Conservation (phyloP, 2,113 vertebrate genomes). For the Clarias macrocephalus region DNA sequence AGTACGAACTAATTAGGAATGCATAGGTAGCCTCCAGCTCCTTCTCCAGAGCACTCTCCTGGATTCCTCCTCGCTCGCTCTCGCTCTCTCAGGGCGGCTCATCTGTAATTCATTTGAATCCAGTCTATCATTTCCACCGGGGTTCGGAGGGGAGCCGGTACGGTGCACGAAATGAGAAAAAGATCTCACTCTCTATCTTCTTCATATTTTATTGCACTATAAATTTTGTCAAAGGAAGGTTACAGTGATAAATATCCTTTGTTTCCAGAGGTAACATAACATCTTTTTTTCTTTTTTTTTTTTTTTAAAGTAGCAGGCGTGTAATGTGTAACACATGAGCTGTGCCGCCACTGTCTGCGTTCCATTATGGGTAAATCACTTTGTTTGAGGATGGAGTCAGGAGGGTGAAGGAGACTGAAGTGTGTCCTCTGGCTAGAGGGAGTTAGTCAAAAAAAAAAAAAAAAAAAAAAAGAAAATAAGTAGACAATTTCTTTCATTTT, state of each 20-base stretch:
- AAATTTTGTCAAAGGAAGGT: slow-evolving; percentile 27
- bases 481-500: slow-evolving; percentile 22
- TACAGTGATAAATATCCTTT: slow-evolving; percentile 38
- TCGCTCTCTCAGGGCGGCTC: slow-evolving; percentile 2
- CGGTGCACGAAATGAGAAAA: slow-evolving; percentile 27
- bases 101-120: slow-evolving; percentile 50
- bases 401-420: slow-evolving; percentile 26
- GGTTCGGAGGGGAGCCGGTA: slow-evolving; percentile 8
- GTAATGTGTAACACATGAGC: slow-evolving; percentile 34
- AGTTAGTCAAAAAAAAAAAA: slow-evolving; percentile 5
- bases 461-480: slow-evolving; percentile 3
- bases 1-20: slow-evolving; percentile 51
- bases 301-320: background rate
- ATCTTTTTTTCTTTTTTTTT: background rate
- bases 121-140: slow-evolving; percentile 38
- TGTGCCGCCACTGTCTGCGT: background rate
- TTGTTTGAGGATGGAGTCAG: slow-evolving; percentile 41
- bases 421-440: background rate
- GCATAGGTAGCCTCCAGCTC: slow-evolving; percentile 53
- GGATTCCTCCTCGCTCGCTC: slow-evolving; percentile 8
- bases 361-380: slow-evolving; percentile 39
- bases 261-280: slow-evolving; percentile 38
- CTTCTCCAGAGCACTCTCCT: slow-evolving; percentile 41
- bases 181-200: slow-evolving; percentile 32
- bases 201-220: slow-evolving; percentile 22